Evolutionary conservation across 2,888 invertebrate species (phyloP), one percentile per base, ranked within the genome.

Genomic region (Clanis bilineata): DNA sequence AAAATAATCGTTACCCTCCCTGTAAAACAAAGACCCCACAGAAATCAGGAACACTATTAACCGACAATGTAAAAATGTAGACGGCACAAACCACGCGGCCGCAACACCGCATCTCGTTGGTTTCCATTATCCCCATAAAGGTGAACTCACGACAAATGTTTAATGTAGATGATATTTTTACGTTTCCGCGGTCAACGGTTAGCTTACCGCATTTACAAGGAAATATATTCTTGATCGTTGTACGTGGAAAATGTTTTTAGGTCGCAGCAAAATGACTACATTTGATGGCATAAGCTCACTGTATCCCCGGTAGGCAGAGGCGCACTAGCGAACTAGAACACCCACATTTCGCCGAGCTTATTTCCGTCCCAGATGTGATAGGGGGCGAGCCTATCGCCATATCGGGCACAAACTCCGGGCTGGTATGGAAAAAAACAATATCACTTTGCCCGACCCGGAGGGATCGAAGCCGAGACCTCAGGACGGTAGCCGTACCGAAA

Each of bases 131-230:
- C 59, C 58, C 47, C 67, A 68, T 66, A 67, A 74, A 70, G 73
- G 71, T 64, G 67, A 74, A 67, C 71, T 72, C 81, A 82, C 83
- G 85, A 88, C 84, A 83, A 88, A 90, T 89, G 86, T 88, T 87
- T 90, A 88, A 90, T 89, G 89, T 88, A 86, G 89, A 90, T 90
- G 88, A 90, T 71, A 88, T 89, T 88, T 89, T 88, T 88, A 88
- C 84, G 84, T 85, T 90, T 90, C 90, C 90, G 86, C 78, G 83
- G 81, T 78, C 68, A 71, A 70, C 67, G 68, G 74, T 77, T 80
- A 80, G 82, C 78, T 76, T 72, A 76, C 86, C 85, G 78, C 86
- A 85, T 82, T 85, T 72, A 77, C 32, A 5, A n/a, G 25, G 58
- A 51, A 3, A 2, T 0, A 38, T 12, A 1, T 36, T 71, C 54